Evolutionary conservation across 1,140 invertebrate genomes (phyloP).

Genomic region (Harlomillsia oculata): DNA sequence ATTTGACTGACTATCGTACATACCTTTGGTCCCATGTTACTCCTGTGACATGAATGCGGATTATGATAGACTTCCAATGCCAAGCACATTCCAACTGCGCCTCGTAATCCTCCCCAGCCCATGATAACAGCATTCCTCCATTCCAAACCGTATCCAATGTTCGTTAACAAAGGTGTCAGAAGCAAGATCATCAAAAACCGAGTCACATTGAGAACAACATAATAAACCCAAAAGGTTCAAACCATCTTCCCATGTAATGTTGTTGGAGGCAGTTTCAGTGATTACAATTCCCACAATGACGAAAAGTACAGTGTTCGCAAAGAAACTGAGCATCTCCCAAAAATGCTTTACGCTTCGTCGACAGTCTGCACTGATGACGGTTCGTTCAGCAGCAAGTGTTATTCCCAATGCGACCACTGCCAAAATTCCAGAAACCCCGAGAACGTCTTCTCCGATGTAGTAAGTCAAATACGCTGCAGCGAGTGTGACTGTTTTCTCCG

Average conservation of each 20-base stretch:
- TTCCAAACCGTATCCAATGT: conserved; percentile 42
- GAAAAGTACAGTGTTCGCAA: conserved; percentile 46
- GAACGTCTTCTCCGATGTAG: conserved; percentile 40
- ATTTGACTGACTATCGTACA: not conserved
- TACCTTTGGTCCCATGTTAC: conserved; percentile 34
- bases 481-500: conserved; percentile 44
- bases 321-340: conserved; percentile 45
- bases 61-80: conserved; percentile 41
- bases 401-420: conserved; percentile 41
- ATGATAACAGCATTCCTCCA: conserved; percentile 42
- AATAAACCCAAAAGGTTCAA: not conserved
- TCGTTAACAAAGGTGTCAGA: conserved; percentile 41
- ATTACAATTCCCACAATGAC: conserved; percentile 45
- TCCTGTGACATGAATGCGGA: conserved; percentile 33
- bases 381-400: conserved; percentile 40
- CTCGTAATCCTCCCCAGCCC: conserved; percentile 44
- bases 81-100: conserved; percentile 43
- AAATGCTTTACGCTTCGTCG: conserved; percentile 43
- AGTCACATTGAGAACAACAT: not conserved
- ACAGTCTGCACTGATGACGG: conserved; percentile 44
- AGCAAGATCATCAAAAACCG: conserved; percentile 39
- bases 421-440: conserved; percentile 42
- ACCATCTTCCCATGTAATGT: conserved; percentile 4
- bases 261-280: conserved; percentile 36
- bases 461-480: conserved; percentile 43